These are phyloP conservation scores for Anguilla rostrata DNA, from an alignment of 2,113 vertebrate species.

Conservation along the genomic window DNA sequence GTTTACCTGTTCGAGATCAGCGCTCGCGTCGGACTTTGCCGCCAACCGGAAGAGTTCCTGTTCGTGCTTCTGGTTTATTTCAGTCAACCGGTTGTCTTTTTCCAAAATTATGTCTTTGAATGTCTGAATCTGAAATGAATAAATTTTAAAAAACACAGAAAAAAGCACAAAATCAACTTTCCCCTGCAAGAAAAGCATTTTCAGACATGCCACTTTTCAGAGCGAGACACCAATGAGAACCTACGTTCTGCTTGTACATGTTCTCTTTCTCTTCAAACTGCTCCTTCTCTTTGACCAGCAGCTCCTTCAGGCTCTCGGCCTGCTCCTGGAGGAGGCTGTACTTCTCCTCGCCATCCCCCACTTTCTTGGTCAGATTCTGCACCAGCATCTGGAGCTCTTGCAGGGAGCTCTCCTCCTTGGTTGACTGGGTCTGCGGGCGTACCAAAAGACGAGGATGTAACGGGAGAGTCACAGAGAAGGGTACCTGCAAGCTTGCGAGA, in stretches of 20 bases:
- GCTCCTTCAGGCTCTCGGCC: conserved; percentile 70
- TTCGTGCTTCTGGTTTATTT: conserved; percentile 77
- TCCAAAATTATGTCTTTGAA: conserved; percentile 82
- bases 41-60: conserved; percentile 85
- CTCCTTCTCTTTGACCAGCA: conserved; percentile 72
- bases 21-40: conserved; percentile 83
- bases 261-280: conserved; percentile 77
- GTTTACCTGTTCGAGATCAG: conserved; percentile 83
- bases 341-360: conserved; percentile 81
- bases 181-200: not conserved
- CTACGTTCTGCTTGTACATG: conserved; percentile 79
- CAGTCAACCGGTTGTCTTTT: conserved; percentile 74
- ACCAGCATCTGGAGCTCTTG: conserved; percentile 77
- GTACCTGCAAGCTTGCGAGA: not conserved
- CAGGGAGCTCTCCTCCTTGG: conserved; percentile 53
- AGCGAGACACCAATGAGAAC: conserved; percentile 34
- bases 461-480: not conserved
- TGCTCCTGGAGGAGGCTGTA: conserved; percentile 82
- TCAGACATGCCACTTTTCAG: not conserved
- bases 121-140: conserved; percentile 69
- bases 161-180: not conserved
- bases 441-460: not conserved
- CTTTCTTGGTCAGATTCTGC: conserved; percentile 81
- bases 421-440: conserved; percentile 54
- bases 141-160: not conserved